phyloP scores from a whole-genome alignment of 35 echinoderm and acorn worm genomes.

The Lytechinus variegatus region DNA sequence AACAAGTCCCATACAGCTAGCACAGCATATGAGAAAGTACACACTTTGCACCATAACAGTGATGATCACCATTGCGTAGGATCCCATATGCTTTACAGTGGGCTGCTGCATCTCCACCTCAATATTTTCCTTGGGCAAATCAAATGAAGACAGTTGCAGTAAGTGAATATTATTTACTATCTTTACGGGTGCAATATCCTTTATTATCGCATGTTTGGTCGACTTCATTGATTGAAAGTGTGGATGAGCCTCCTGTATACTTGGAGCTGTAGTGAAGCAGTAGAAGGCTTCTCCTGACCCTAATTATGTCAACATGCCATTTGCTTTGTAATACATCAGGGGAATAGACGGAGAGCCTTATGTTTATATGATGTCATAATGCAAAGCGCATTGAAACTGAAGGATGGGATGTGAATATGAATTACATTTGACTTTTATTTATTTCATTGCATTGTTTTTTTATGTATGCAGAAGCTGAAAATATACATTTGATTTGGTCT shows the following conservation, averaged over 20 bases:
- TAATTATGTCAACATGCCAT: not conserved
- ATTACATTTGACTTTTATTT: not conserved
- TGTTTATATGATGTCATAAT: not conserved
- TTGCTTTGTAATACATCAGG: not conserved
- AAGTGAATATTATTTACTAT: not conserved
- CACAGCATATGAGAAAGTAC: not conserved
- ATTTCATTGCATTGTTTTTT: not conserved
- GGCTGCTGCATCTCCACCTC: not conserved
- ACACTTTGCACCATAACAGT: not conserved
- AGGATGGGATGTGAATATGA: not conserved
- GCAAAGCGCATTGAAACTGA: not conserved
- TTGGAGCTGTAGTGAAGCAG: not conserved
- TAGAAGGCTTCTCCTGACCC: not conserved
- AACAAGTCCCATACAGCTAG: not conserved
- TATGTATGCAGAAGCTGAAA: not conserved
- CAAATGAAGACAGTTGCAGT: not conserved
- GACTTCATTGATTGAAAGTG: not conserved
- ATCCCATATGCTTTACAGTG: not conserved
- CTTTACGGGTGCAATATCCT: not conserved
- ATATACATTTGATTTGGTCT: not conserved
- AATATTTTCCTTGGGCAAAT: not conserved
- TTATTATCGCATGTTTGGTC: not conserved
- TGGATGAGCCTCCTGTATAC: not conserved
- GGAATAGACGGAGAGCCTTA: not conserved
- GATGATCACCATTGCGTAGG: not conserved